Evolutionary conservation across 2,113 vertebrate species (phyloP).

Genomic region (Antennarius striatus): DNA sequence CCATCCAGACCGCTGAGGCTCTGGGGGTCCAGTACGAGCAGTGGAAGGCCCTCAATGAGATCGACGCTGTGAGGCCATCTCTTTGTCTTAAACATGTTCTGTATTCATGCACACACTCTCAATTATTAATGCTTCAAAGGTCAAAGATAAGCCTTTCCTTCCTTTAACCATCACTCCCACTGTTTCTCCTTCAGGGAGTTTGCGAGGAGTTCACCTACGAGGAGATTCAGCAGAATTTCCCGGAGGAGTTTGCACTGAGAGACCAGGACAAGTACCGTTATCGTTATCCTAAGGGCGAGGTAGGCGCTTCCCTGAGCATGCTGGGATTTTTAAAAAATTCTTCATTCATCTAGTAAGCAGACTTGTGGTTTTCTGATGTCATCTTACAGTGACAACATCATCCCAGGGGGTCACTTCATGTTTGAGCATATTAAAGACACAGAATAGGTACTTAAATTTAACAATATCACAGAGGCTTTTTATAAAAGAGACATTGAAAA

Average conservation of each 20-base stretch:
- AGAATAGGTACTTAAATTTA: no score
- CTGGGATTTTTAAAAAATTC: no score
- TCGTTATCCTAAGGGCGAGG: conserved; percentile 93
- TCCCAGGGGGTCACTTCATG: no score
- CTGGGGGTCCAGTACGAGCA: conserved; percentile 88
- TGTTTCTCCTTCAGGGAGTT: conserved; percentile 80
- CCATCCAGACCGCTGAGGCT: conserved; percentile 90
- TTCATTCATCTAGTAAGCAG: no score
- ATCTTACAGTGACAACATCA: no score
- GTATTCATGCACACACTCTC: conserved; percentile 90
- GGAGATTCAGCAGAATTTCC: conserved; percentile 87
- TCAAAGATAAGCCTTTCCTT: conserved; percentile 85
- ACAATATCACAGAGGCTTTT: no score
- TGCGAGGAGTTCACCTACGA: conserved; percentile 95
- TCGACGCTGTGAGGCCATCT: conserved; percentile 87
- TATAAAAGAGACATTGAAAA: no score
- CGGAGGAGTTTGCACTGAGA: conserved; percentile 89
- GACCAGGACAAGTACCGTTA: conserved; percentile 95
- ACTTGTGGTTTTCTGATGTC: no score
- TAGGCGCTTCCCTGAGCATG: conserved; percentile 46
- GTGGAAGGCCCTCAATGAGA: conserved; percentile 95
- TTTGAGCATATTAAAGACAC: no score
- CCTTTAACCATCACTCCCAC: no score
- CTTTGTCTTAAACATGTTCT: conserved; percentile 89
- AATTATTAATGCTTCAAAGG: conserved; percentile 84